These are phyloP conservation scores for Loris lydekkerianus DNA, from an alignment of 2,797 vertebrate genomes.

Conservation along the genomic window DNA sequence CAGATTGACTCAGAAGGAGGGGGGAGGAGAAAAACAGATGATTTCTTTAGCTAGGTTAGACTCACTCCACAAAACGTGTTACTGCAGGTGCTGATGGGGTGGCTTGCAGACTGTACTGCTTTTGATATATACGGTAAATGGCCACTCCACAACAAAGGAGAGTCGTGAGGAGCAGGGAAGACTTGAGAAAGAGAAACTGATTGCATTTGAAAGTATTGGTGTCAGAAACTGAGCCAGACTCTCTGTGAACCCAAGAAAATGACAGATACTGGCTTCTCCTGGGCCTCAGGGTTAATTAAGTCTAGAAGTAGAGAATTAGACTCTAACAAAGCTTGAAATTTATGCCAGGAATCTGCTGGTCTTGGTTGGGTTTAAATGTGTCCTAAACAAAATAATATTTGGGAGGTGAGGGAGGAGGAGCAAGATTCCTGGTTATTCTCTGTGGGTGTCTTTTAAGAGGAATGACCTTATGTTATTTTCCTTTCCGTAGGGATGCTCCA, in stretches of 20 bases:
- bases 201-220: background rate
- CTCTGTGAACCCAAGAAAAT: background rate
- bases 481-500: background rate
- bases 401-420: too few species aligned
- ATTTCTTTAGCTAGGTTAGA: background rate
- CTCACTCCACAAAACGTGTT: background rate
- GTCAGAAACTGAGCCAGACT: background rate
- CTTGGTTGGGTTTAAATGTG: background rate
- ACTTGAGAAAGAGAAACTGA: background rate
- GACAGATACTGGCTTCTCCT: background rate
- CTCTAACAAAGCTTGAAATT: background rate
- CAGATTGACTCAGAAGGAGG: background rate
- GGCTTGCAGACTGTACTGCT: background rate
- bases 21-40: background rate
- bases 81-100: background rate
- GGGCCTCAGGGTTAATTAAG: background rate
- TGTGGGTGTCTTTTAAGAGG: rapidly evolving
- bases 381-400: background rate
- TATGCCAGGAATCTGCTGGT: background rate
- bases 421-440: background rate
- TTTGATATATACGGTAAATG: conserved; percentile 44
- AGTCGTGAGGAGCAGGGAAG: conserved; percentile 23
- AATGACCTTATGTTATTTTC: background rate
- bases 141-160: background rate
- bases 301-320: background rate